Conservation (phyloP, 2,888 invertebrate species). For the Prosopocoilus inquinatus region DNA sequence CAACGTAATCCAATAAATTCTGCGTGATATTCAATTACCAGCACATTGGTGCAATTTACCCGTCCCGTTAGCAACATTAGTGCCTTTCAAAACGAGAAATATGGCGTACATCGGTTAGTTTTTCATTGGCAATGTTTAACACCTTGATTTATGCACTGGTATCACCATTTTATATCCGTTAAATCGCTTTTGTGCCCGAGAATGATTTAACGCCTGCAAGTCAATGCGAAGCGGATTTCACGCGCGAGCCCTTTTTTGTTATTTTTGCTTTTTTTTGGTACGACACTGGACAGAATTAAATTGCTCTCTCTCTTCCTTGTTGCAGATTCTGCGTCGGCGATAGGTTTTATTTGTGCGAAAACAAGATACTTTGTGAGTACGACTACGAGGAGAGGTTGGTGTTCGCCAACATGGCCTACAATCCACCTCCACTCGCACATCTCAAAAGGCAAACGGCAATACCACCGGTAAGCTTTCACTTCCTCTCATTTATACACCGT, state of each 20-base stretch:
- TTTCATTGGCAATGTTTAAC: slow-evolving; percentile 43
- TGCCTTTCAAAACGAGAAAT: slow-evolving; percentile 27
- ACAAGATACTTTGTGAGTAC: slow-evolving; percentile 96
- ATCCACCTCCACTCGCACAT: slow-evolving; percentile 80
- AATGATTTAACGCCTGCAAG: slow-evolving; percentile 38
- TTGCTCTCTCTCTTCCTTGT: slow-evolving; percentile 25
- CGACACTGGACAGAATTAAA: neutral
- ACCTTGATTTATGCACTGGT: slow-evolving; percentile 40
- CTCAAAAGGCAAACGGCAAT: slow-evolving; percentile 69
- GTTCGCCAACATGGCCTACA: slow-evolving; percentile 93
- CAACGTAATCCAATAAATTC: slow-evolving; percentile 15
- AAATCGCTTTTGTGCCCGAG: slow-evolving; percentile 39
- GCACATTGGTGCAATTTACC: slow-evolving; percentile 19
- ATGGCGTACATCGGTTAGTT: slow-evolving; percentile 40
- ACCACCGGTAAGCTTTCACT: slow-evolving; percentile 56
- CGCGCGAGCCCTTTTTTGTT: slow-evolving; percentile 9
- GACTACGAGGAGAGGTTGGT: slow-evolving; percentile 95
- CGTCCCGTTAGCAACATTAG: slow-evolving; percentile 19
- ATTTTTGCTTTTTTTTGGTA: neutral
- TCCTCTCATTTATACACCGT: slow-evolving; percentile 3
- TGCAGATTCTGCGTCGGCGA: slow-evolving; percentile 97
- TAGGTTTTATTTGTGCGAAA: slow-evolving; percentile 94
- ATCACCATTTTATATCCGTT: slow-evolving; percentile 37
- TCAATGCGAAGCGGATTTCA: slow-evolving; percentile 38
- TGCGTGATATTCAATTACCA: slow-evolving; percentile 15